phyloP scores from a whole-genome alignment of 2,113 vertebrate genomes.

The Misgurnus anguillicaudatus region DNA sequence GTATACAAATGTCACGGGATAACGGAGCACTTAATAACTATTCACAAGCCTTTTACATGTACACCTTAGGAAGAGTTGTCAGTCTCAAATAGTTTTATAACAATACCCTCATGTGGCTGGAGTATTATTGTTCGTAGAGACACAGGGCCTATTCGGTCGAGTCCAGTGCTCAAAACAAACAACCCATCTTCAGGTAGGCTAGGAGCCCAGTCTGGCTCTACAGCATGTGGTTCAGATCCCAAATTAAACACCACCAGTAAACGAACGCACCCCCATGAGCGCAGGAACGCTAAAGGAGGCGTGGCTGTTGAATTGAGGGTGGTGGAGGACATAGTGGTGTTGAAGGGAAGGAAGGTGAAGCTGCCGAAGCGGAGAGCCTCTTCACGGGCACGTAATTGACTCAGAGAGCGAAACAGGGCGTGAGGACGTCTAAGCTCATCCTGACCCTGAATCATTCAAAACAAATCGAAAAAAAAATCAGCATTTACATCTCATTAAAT shows the following conservation, averaged over 20 bases:
- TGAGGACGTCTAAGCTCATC: neutral
- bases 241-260: constrained; percentile 72
- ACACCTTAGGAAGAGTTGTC: constrained; percentile 57
- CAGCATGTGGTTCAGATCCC: constrained; percentile 47
- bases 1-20: too few relatives aligned
- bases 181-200: constrained; percentile 64
- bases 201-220: constrained; percentile 62
- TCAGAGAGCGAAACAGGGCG: constrained; percentile 68
- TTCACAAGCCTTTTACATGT: neutral
- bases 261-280: constrained; percentile 75
- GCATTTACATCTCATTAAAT: neutral
- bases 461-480: neutral
- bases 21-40: neutral
- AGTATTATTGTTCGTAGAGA: constrained; percentile 62
- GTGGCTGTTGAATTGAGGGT: constrained; percentile 48
- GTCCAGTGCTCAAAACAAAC: constrained; percentile 67
- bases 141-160: constrained; percentile 63
- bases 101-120: constrained; percentile 68
- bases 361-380: constrained; percentile 69
- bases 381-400: constrained; percentile 64
- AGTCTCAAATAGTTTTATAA: constrained; percentile 72
- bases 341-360: constrained; percentile 70
- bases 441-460: neutral
- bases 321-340: constrained; percentile 41
- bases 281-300: constrained; percentile 68